A percentile compares a stretch with the other conserved stretches of the same genome.
Evolutionary conservation across 1,140 invertebrate genomes (phyloP).

Genomic region (Danaus melanippus): DNA sequence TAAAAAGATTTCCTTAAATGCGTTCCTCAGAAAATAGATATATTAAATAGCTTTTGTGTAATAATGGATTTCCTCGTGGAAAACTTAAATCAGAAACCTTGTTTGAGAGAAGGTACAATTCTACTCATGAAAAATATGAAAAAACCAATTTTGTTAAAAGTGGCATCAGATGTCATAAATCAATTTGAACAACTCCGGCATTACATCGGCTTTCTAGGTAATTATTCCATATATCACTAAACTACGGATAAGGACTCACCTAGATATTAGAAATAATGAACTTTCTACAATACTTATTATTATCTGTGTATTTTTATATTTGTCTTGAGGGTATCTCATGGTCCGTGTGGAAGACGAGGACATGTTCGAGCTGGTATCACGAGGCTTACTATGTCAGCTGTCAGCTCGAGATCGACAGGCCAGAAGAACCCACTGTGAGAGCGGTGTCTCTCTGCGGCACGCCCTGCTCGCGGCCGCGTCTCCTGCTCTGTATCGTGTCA

Average conservation of each 20-base stretch:
- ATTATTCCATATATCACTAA: slow-evolving; percentile 9
- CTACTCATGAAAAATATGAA: slow-evolving; percentile 30
- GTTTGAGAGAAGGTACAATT: slow-evolving; percentile 20
- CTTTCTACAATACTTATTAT: not conserved
- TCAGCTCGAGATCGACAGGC: slow-evolving; percentile 26
- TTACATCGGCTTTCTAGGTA: slow-evolving; percentile 49
- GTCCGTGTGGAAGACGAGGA: slow-evolving; percentile 40
- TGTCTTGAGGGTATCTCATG: slow-evolving; percentile 37
- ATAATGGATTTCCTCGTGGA: slow-evolving; percentile 41
- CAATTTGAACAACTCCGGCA: slow-evolving; percentile 29
- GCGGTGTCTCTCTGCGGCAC: slow-evolving; percentile 18
- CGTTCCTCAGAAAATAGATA: slow-evolving; percentile 34
- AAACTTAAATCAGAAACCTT: slow-evolving; percentile 18
- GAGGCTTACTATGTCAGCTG: slow-evolving; percentile 40
- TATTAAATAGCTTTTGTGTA: slow-evolving; percentile 27
- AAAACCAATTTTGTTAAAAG: slow-evolving; percentile 37
- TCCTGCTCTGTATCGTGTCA: slow-evolving; percentile 26
- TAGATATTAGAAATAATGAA: not conserved
- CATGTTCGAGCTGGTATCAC: slow-evolving; percentile 37
- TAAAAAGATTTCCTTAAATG: slow-evolving; percentile 15
- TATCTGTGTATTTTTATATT: slow-evolving; percentile 9
- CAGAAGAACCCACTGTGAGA: slow-evolving; percentile 10
- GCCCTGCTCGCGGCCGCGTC: slow-evolving; percentile 23
- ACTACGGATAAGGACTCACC: not conserved
- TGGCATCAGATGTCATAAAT: slow-evolving; percentile 30